phyloP scores from a whole-genome alignment of 2,797 vertebrate species.

The Pygocentrus nattereri region DNA sequence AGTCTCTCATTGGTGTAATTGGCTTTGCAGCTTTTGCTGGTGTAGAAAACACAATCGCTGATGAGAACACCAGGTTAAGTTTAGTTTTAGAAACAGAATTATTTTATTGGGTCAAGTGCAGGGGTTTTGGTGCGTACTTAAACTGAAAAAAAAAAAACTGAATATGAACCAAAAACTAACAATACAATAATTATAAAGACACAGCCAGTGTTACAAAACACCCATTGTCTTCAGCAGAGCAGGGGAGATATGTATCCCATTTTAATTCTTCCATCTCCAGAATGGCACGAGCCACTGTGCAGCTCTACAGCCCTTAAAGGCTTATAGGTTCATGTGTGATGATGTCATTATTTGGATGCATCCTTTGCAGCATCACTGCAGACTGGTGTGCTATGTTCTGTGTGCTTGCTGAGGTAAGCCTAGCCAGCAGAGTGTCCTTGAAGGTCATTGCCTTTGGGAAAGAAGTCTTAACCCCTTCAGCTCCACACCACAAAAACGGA shows the following conservation, averaged over 20 bases:
- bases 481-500: background rate
- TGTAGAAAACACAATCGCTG: background rate
- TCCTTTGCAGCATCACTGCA: background rate
- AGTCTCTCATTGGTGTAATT: background rate
- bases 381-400: background rate
- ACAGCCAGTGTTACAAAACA: no score
- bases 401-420: constrained; percentile 12
- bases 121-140: no score
- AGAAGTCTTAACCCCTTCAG: background rate
- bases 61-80: background rate
- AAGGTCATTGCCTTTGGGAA: constrained; percentile 5
- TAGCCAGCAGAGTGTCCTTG: background rate
- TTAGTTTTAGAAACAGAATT: no score
- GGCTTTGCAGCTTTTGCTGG: background rate
- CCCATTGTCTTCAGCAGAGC: no score
- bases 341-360: background rate
- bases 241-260: background rate
- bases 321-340: background rate
- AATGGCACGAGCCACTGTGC: background rate
- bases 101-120: no score
- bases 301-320: background rate
- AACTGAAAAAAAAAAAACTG: no score
- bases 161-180: no score
- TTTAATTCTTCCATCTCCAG: background rate
- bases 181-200: no score